These are phyloP conservation scores for Rhabdomys dilectus DNA, from an alignment of 2,113 vertebrate genomes.

Conservation along the genomic window DNA sequence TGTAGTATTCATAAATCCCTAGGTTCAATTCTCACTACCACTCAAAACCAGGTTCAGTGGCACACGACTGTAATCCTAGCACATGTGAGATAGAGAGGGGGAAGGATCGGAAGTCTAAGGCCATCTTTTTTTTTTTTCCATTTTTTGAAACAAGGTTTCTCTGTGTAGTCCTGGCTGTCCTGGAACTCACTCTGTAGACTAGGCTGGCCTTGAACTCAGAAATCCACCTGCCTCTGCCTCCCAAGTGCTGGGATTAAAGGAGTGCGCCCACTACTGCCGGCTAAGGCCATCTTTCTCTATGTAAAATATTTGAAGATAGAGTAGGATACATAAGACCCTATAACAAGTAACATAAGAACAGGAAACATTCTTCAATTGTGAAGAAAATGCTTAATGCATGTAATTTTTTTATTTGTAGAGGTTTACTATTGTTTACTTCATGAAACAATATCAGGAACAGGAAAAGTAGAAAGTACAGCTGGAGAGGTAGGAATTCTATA, in stretches of 20 bases:
- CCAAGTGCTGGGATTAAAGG: too few species aligned
- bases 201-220: too few species aligned
- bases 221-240: too few species aligned
- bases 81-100: not conserved
- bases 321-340: not conserved
- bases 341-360: not conserved
- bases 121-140: too few species aligned
- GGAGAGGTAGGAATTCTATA: not conserved
- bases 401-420: not conserved
- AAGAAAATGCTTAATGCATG: not conserved
- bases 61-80: not conserved
- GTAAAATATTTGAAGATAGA: not conserved
- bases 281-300: not conserved
- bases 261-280: too few species aligned
- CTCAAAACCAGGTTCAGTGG: not conserved
- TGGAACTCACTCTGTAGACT: too few species aligned
- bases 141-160: too few species aligned
- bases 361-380: not conserved
- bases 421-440: not conserved
- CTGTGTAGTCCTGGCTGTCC: too few species aligned
- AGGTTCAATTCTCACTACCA: not conserved
- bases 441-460: not conserved
- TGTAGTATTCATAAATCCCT: too few species aligned
- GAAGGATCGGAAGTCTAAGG: not conserved
- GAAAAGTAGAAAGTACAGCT: not conserved